Base-by-base conservation (phyloP, 2,113 vertebrate species). In the Oxyura jamaicensis region DNA sequence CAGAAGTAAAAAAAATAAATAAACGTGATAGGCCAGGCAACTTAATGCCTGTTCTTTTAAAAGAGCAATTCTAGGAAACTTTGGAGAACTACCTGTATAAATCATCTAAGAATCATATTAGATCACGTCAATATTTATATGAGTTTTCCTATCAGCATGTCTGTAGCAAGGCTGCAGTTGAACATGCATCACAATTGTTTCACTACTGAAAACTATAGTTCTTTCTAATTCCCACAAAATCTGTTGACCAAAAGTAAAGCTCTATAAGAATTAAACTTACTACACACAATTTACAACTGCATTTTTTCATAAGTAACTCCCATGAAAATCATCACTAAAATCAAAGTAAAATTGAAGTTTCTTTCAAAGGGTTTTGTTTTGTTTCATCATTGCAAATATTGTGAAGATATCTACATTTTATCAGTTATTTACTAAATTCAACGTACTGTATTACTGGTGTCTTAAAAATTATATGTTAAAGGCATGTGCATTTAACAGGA, bases 1-100 rank as follows among this genome's bases (percentile, higher is more conserved):
- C 11, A 10, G 75, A 93, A 96, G 62, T 44, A 41, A 93, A 95
- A 91, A 59, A 75, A 96, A 74, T 56, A 48, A 39, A 39, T 10
- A 39, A 39, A 39, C 72, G 25, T 76, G 56, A 76, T 90, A 58
- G 12, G 25, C 12, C 8, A 46, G 36, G 11, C 10, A 66, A 86
- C 22, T 58, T 68, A 44, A 46, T 39, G 31, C 80, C 33, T 83
- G n/a, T 19, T 83, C 33, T 86, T 74, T 82, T 52, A 76, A 46
- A 59, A 50, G 6, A 80, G n/a, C 21, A 65, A 28, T 36, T 25
- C 26, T 85, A 69, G 44, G 75, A 83, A 88, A 39, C 8, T n/a
- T 81, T 39, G 82, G 36, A 83, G 33, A 91, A 53, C 11, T 39
- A 66, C 17, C 11, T 87, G 8, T 73, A 46, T 77, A 83, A 91